Evolutionary conservation across 1,140 invertebrate genomes (phyloP), one percentile per base, ranked within the genome.

Genomic region (Dermatophagoides farinae): DNA sequence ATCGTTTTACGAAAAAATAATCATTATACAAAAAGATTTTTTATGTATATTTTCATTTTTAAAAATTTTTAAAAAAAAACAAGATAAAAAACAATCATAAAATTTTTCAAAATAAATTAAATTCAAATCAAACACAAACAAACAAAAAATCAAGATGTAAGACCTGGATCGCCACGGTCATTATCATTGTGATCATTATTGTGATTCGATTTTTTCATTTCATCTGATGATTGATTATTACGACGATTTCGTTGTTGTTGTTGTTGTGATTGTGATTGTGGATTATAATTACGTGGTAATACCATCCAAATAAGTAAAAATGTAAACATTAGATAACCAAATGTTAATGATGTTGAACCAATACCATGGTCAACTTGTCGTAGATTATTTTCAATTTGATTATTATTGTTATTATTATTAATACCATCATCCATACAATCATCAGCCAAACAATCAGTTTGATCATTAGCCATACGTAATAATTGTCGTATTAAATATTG

Each of bases 1-100:
- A 67, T n/a, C 52, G 58, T 25, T 38, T 62, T 25, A 40, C n/a
- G 6, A 46, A 44, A 22, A 44, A 55, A 39, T 20, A 10, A 53
- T n/a, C 6, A 16, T 4, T 16, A 10, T 20, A 22, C 2, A 4
- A 37, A 23, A 14, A 18, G 12, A 10, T 14, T 18, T 11, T 12
- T 31, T 52, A 18, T 18, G 12, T 14, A 11, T 14, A 52, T 14
- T n/a, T n/a, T n/a, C n/a, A n/a, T 25, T 22, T 22, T 37, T 22
- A 54, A 10, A 39, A 25, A 54, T 39, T 51, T 23, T 10, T 54
- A 39, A 49, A 11, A 49, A 50, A 14, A 50, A 50, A 50, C 47
- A 50, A 50, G 22, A 44, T 43, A 43, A 10, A n/a, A n/a, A 44
- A 44, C 43, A 44, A n/a, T 44, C 5, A 20, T 44, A 2, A 31